These are phyloP conservation scores for Apostichopus japonicus DNA, from an alignment of 35 echinoderm and acorn worm genomes.

Conservation along the genomic window DNA sequence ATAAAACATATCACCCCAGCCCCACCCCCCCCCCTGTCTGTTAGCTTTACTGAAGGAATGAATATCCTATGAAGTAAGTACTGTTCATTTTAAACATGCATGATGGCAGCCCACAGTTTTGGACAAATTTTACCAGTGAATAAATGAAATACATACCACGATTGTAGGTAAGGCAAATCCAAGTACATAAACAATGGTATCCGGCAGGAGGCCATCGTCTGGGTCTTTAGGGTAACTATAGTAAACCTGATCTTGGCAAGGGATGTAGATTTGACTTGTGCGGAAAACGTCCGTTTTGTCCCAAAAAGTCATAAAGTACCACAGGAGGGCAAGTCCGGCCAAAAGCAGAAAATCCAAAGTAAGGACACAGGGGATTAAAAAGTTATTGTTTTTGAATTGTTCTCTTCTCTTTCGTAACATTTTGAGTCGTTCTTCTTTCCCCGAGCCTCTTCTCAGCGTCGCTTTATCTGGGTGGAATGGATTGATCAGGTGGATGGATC, in stretches of 20 bases:
- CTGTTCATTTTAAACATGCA: too few relatives aligned
- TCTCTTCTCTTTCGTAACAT: not conserved
- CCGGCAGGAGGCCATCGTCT: constrained; percentile 35
- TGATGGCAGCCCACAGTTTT: too few relatives aligned
- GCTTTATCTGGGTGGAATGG: too few relatives aligned
- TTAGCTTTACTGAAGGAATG: too few relatives aligned
- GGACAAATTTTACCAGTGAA: too few relatives aligned
- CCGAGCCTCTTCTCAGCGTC: too few relatives aligned
- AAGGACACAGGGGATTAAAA: constrained; percentile 41
- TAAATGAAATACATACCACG: constrained; percentile 19
- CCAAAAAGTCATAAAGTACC: constrained; percentile 54
- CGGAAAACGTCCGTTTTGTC: constrained; percentile 5
- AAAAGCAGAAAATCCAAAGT: constrained; percentile 23
- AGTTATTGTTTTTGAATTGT: constrained; percentile 44
- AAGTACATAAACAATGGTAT: constrained; percentile 23
- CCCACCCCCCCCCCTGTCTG: not conserved
- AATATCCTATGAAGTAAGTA: too few relatives aligned
- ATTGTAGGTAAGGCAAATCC: constrained; percentile 35
- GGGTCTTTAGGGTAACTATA: constrained; percentile 11
- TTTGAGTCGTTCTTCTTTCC: too few relatives aligned
- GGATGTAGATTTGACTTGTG: not conserved
- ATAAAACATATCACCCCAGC: too few relatives aligned
- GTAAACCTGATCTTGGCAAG: constrained; percentile 19
- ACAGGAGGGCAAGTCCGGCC: constrained; percentile 18
- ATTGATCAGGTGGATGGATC: too few relatives aligned